Evolutionary conservation across 64 coral and sea anemone genomes (phyloP), one percentile per base, ranked within the genome.

Genomic region (Astreopora myriophthalma): DNA sequence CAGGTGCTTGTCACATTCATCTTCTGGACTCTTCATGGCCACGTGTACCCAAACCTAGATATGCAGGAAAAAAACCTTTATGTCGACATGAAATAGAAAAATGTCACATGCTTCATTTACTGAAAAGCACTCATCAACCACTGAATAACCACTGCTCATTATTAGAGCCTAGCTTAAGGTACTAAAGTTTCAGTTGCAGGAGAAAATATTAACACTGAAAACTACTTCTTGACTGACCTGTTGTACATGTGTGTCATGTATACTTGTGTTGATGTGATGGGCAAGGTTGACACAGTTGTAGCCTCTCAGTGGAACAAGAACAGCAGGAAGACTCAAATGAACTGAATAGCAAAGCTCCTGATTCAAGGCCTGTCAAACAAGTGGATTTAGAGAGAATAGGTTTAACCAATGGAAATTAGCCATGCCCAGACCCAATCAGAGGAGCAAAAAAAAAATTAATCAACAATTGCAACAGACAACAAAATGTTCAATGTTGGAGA

Each of bases 321-420:
- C 91, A 28, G 96, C 90, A 24, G 96, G 96, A 69, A 98, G 88
- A 78, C 96, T 89, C 60, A 98, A 94, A 69, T 95, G 96, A 82
- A 98, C 75, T 6, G 93, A 94, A 88, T 95, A 98, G 33, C 89
- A 73, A 6, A 98, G 61, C 28, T 98, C 96, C 63, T 98, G 96
- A 7, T 90, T 48, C 48, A 98, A 84, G 44, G 94, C 96, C 96
- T 98, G 68, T 11, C 57, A 28, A 66, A 73, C 38, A 31, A 63
- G 31, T 6, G 2, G 2, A 66, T 48, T 5, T 4, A 65, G 8
- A 81, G 13, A 6, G 42, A 46, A 11, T 46, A 5, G 11, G 42
- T 11, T 46, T 44, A 1, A 44, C 40, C 16, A 55, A 55, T 55
- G 51, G 11, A 46, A 46, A n/a, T n/a, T n/a, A n/a, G n/a, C n/a